A percentile compares a stretch with the other conserved stretches of the same genome.
phyloP scores from a whole-genome alignment of 2,888 invertebrate species.

The Sinohyriopsis cumingii region DNA sequence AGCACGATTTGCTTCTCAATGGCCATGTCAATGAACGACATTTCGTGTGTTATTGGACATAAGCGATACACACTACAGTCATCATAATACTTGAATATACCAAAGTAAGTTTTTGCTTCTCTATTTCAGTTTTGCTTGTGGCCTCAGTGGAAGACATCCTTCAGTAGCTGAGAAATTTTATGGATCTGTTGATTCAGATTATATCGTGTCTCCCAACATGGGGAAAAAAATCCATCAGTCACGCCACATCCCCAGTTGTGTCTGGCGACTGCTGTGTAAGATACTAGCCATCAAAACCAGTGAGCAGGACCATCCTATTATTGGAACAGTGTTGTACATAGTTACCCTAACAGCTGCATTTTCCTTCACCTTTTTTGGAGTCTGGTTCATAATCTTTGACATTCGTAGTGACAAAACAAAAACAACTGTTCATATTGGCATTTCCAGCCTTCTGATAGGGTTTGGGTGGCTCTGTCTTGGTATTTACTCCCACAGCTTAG shows the following conservation, averaged over 20 bases:
- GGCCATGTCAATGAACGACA: too few relatives aligned
- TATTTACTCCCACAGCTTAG: slow-evolving; percentile 71
- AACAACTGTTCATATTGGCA: slow-evolving; percentile 67
- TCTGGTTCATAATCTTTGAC: slow-evolving; percentile 66
- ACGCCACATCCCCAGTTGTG: slow-evolving; percentile 64
- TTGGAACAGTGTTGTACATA: slow-evolving; percentile 49
- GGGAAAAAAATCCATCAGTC: slow-evolving; percentile 52
- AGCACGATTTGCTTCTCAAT: too few relatives aligned
- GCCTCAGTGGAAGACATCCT: too few relatives aligned
- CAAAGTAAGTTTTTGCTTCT: too few relatives aligned
- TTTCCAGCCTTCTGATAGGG: slow-evolving; percentile 65
- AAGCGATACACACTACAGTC: too few relatives aligned
- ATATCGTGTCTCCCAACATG: background rate
- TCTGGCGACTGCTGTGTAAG: slow-evolving; percentile 66
- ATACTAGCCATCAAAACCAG: slow-evolving; percentile 63
- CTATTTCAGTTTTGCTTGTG: too few relatives aligned
- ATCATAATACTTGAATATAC: too few relatives aligned
- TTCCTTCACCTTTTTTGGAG: slow-evolving; percentile 58
- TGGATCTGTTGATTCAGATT: slow-evolving; percentile 21
- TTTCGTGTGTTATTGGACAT: too few relatives aligned
- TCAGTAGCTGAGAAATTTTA: slow-evolving; percentile 11
- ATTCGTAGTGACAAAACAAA: slow-evolving; percentile 63
- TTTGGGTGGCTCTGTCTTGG: slow-evolving; percentile 70
- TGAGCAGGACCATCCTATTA: slow-evolving; percentile 50
- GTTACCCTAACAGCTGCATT: slow-evolving; percentile 61